Conservation (phyloP, 35 echinoderm and acorn worm species). For the Amphiura filiformis region DNA sequence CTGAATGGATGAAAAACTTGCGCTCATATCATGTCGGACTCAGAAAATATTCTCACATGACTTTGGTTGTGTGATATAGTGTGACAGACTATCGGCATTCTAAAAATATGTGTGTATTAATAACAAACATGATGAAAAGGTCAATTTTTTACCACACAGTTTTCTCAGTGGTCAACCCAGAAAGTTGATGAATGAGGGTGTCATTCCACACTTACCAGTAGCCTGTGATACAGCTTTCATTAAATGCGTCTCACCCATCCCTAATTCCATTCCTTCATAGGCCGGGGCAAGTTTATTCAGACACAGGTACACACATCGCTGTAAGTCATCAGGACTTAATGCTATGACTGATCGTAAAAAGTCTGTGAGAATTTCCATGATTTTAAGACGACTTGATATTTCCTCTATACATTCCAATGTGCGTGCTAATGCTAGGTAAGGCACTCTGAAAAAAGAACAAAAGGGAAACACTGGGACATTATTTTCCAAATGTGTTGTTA, state of each 20-base stretch:
- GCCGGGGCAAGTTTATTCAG: constrained; percentile 95
- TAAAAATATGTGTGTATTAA: not conserved
- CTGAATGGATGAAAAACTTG: too few species aligned
- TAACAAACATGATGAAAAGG: too few species aligned
- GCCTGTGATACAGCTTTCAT: constrained; percentile 92
- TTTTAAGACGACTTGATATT: constrained; percentile 75
- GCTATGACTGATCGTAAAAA: constrained; percentile 85
- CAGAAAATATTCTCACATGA: too few species aligned
- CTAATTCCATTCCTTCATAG: constrained; percentile 91
- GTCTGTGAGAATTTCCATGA: constrained; percentile 75
- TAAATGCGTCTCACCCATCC: constrained; percentile 78
- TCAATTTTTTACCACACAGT: not conserved
- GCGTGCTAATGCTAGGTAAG: constrained; percentile 80
- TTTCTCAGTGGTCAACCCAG: too few species aligned
- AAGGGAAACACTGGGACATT: not conserved
- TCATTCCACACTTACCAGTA: constrained; percentile 63
- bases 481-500: not conserved
- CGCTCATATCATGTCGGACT: too few species aligned
- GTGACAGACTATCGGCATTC: not conserved
- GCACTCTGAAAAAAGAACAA: constrained; percentile 50
- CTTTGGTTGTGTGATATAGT: too few species aligned
- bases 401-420: constrained; percentile 86
- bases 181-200: too few species aligned
- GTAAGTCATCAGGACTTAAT: constrained; percentile 71
- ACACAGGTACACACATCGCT: constrained; percentile 84